Evolutionary conservation across 2,797 vertebrate species (phyloP), one percentile per base, ranked within the genome.

Genomic region (Vireo griseus): DNA sequence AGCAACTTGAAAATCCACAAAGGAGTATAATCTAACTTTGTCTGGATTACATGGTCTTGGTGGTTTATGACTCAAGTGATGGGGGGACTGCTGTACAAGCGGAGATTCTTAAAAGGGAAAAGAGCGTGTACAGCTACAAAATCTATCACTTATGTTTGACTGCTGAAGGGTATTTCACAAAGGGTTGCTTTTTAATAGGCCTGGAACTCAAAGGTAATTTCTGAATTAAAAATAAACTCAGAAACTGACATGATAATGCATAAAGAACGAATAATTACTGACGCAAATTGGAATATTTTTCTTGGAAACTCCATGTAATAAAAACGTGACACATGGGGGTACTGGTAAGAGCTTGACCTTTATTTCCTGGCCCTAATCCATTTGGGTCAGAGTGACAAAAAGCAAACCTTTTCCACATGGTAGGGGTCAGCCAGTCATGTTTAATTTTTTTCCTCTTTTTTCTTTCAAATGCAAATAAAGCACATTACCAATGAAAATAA

Each of bases 381-480:
- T 91, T 90, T 81, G 92, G 94, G 95, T 90, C 92, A 90, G 91
- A 88, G 82, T 69, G 90, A 94, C 90, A 96, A 86, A 96, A 89
- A 82, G 66, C 59, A 1, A 90, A 90, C 86, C 57, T 59, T 91
- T 90, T 95, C 72, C 92, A 96, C 90, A 91, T 95, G 78, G 95
- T 91, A 94, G 94, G 92, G 88, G 85, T 94, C 92, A 96, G 69
- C 26, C 48, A 82, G 79, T 84, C 4, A 0, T 57, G 62, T 79
- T 94, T 91, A 78, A 88, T 91, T 94, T 95, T 95, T 88, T 92
- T 52, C 66, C 59, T 66, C 85, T 81, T 92, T 84, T 84, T 84
- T 85, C 91, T 97, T 95, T 95, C 82, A 97, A 95, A 96, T 95
- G 94, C 92, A 96, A 94, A 96, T 96, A 92, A 94, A 95, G 89